Conservation (phyloP, 2,113 vertebrate species). For the Zosterops japonicus region DNA sequence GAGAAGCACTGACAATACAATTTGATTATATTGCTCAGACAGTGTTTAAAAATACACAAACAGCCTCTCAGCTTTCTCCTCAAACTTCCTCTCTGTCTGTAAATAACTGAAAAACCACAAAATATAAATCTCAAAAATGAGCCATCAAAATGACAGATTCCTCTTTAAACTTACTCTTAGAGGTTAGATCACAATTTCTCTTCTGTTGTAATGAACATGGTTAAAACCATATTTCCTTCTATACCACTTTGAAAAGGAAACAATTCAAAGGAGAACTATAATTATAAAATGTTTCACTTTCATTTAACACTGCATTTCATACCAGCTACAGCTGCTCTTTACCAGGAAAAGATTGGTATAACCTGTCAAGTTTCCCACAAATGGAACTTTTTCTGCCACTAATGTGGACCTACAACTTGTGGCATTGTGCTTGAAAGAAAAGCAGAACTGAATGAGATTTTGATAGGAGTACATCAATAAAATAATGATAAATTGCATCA, state of each 20-base stretch:
- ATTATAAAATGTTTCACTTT: neutral
- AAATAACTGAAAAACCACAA: neutral
- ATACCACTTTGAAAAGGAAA: neutral
- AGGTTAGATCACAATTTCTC: neutral
- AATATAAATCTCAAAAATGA: neutral
- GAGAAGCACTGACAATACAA: neutral
- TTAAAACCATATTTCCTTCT: neutral
- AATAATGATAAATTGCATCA: neutral
- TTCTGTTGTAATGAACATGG: neutral
- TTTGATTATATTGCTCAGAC: neutral
- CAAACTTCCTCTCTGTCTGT: neutral
- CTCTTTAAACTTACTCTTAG: neutral
- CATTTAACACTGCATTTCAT: neutral
- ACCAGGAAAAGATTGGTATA: neutral
- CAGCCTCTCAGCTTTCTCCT: neutral
- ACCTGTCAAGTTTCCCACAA: neutral
- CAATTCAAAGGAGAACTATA: neutral
- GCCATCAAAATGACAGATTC: neutral
- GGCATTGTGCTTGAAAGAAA: neutral
- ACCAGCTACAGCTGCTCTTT: neutral
- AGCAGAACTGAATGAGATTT: neutral
- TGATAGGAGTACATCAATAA: neutral
- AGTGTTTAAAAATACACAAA: neutral
- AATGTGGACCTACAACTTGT: fast-evolving
- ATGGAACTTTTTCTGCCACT: neutral